Conservation (phyloP, 1,140 invertebrate genomes). For the Drosophila pectinifera region DNA sequence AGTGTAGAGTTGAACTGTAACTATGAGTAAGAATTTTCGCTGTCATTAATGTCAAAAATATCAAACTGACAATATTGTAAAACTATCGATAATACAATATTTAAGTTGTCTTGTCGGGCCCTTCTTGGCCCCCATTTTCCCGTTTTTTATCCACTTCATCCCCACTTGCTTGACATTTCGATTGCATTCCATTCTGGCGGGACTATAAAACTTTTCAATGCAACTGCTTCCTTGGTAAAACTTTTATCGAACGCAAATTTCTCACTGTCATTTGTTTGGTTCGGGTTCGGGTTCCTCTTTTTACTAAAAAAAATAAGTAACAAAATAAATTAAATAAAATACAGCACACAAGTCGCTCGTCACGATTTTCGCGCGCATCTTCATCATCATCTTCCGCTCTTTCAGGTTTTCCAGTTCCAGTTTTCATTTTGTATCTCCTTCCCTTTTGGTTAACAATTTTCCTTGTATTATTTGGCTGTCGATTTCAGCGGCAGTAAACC, state of each 20-base stretch:
- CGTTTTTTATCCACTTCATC: not conserved
- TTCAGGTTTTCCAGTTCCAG: slow-evolving; percentile 4
- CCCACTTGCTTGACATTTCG: slow-evolving; percentile 40
- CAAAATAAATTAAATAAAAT: slow-evolving; percentile 32
- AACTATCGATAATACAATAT: slow-evolving; percentile 71
- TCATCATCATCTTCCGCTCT: slow-evolving; percentile 59
- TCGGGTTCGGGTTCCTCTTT: slow-evolving; percentile 28
- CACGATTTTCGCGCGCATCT: slow-evolving; percentile 79
- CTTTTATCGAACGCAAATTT: slow-evolving; percentile 62
- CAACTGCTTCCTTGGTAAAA: slow-evolving; percentile 8
- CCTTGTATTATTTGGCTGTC: slow-evolving; percentile 58
- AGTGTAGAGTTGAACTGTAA: slow-evolving; percentile 33
- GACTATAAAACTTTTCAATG: slow-evolving; percentile 29
- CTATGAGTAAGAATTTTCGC: slow-evolving; percentile 36
- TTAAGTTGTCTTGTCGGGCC: slow-evolving; percentile 22
- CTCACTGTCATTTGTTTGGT: slow-evolving; percentile 63
- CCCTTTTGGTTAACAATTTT: slow-evolving; percentile 48
- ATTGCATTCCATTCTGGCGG: slow-evolving; percentile 45
- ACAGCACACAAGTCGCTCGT: slow-evolving; percentile 54
- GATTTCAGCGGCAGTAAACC: slow-evolving; percentile 42
- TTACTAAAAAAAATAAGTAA: slow-evolving; percentile 14
- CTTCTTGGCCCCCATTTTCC: slow-evolving; percentile 9
- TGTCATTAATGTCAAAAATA: slow-evolving; percentile 77
- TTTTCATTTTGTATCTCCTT: slow-evolving; percentile 14
- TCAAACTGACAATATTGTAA: slow-evolving; percentile 73